Base-by-base conservation (phyloP, 2,888 invertebrate genomes). In the Sarcophaga rosellei region DNA sequence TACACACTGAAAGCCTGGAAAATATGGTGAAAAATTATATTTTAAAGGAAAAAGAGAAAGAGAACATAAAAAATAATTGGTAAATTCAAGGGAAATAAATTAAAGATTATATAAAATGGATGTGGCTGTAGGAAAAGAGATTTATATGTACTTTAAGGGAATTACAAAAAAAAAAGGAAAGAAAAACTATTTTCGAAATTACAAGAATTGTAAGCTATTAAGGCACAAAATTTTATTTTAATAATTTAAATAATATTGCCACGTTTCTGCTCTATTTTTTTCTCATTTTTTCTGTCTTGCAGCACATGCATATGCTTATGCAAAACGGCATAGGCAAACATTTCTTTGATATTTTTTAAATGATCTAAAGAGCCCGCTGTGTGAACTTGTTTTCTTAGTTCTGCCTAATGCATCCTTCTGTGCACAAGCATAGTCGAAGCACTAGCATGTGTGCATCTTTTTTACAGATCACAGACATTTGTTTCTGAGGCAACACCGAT, bases 281-380 rank as follows among this genome's bases (percentile, higher is more conserved):
- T 53, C 15, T 3, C 61, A 65, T 20, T 57, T 62, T 21, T 12
- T n/a, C 4, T 15, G 11, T 61, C 44, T 44, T 73, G 61, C 66
- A 68, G 73, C 65, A 76, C 1, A 53, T 15, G 57, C 44, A 63
- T 53, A 45, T 65, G 59, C 35, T 15, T 1, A n/a, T 70, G 21
- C 12, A 53, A 35, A 35, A 35, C 35, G 44, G 12, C 61, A 61
- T 23, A 85, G 86, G 86, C 87, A 84, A 84, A 81, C 53, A 53
- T 83, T 81, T 72, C 83, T 88, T 88, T 88, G 88, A 88, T 84
- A 88, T 86, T 65, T 88, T 78, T 82, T 86, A 86, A 88, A 15
- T 86, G 86, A 86, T 80, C 68, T 86, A 83, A 75, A 86, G 88
- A 87, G 73, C 85, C 87, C 85, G 75, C 84, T 84, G 86, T 86